Conservation (phyloP, 1,140 invertebrate species). For the Leptinotarsa texana region DNA sequence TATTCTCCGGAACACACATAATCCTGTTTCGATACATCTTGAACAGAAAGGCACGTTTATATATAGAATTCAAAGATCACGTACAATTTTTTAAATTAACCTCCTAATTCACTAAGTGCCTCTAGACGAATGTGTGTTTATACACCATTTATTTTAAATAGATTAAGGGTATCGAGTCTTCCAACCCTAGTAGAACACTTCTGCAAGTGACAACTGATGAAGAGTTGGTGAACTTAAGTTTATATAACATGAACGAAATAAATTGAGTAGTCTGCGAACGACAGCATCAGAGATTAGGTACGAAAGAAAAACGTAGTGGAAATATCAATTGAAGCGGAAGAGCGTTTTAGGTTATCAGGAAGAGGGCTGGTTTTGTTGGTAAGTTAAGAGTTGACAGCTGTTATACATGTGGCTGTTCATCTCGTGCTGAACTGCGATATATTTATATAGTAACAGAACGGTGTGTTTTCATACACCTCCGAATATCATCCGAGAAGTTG, state of each 20-base stretch:
- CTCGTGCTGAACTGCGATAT: constrained; percentile 44
- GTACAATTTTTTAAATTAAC: neutral
- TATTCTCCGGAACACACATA: too few relatives aligned
- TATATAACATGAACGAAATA: constrained; percentile 16
- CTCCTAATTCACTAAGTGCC: neutral
- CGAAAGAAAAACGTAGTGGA: constrained; percentile 34
- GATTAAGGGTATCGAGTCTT: neutral
- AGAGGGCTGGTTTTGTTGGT: constrained; percentile 44
- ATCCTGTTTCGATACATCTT: too few relatives aligned
- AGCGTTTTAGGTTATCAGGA: constrained; percentile 49
- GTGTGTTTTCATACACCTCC: constrained; percentile 25
- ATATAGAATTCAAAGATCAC: too few relatives aligned
- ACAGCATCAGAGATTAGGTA: constrained; percentile 22
- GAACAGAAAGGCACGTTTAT: too few relatives aligned
- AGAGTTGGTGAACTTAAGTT: constrained; percentile 8
- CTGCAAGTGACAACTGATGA: neutral
- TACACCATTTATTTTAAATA: constrained; percentile 3
- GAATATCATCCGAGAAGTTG: neutral
- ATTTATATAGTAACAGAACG: constrained; percentile 50
- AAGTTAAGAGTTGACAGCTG: constrained; percentile 49
- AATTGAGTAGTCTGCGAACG: constrained; percentile 21
- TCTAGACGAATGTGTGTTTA: constrained; percentile 3
- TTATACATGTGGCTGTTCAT: constrained; percentile 48
- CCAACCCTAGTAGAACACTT: neutral
- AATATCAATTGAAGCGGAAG: constrained; percentile 41